Evolutionary conservation across 2,113 vertebrate species (phyloP).

Genomic region (Climacteris rufus): DNA sequence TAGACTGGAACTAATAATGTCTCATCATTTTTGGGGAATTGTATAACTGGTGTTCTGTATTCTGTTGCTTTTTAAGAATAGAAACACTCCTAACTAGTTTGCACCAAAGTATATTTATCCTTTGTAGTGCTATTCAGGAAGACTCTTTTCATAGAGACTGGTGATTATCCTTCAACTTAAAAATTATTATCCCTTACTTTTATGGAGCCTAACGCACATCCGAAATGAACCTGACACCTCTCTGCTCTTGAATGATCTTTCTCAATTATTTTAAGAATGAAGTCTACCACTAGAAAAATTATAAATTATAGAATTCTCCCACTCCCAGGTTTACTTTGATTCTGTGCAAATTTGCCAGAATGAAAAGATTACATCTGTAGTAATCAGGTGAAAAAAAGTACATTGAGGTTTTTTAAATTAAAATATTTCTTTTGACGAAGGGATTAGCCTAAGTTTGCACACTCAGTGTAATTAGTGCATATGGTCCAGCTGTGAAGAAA

Average conservation of each 20-base stretch:
- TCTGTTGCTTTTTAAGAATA: neutral
- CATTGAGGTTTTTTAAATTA: slow-evolving; percentile 50
- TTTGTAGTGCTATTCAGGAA: neutral
- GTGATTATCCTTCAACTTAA: slow-evolving; percentile 27
- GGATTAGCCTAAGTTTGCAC: slow-evolving; percentile 72
- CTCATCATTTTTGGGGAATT: neutral
- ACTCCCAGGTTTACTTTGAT: slow-evolving; percentile 19
- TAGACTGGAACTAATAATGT: neutral
- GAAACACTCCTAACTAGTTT: neutral
- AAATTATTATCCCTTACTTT: slow-evolving; percentile 9
- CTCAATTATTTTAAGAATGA: slow-evolving; percentile 31
- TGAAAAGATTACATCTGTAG: slow-evolving; percentile 13
- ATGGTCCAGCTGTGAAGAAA: slow-evolving; percentile 86
- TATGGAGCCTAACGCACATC: neutral
- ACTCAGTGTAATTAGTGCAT: slow-evolving; percentile 81
- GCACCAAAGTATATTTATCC: neutral
- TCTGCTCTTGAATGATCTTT: slow-evolving; percentile 20
- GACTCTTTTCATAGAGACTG: neutral
- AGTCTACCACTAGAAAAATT: neutral
- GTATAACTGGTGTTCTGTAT: neutral
- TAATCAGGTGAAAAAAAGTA: slow-evolving; percentile 14
- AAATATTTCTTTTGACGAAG: slow-evolving; percentile 65
- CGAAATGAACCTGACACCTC: neutral
- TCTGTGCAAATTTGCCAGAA: slow-evolving; percentile 26
- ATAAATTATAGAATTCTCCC: slow-evolving; percentile 15